Evolutionary conservation across 2,797 vertebrate species (phyloP).

Genomic region (Microctenopoma stevenorrisi): DNA sequence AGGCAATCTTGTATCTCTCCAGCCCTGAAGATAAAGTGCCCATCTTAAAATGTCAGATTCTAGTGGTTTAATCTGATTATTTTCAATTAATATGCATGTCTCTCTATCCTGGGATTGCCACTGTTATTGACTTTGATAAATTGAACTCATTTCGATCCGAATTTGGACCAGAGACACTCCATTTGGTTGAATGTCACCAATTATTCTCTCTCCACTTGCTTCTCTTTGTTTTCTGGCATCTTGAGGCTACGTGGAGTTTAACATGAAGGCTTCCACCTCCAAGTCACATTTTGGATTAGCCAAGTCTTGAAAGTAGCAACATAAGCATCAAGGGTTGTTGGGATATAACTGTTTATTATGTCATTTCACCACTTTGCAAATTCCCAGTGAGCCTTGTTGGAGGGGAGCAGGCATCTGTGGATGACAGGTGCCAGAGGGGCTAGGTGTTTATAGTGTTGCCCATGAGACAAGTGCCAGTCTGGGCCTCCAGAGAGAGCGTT

Average conservation of each 20-base stretch:
- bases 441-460: slow-evolving; percentile 88
- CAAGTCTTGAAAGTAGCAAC: slow-evolving; percentile 85
- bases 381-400: slow-evolving; percentile 88
- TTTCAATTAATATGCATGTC: slow-evolving; percentile 99
- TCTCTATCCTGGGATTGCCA: slow-evolving; percentile 88
- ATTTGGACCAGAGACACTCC: slow-evolving; percentile 90
- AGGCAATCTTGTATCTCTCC: slow-evolving; percentile 81
- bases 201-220: slow-evolving; percentile 28
- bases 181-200: slow-evolving; percentile 93
- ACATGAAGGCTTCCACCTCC: slow-evolving; percentile 43
- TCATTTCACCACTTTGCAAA: slow-evolving; percentile 86
- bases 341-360: slow-evolving; percentile 93
- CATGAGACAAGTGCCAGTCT: slow-evolving; percentile 73
- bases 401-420: slow-evolving; percentile 89
- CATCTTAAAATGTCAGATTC: slow-evolving; percentile 96
- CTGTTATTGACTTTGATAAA: slow-evolving; percentile 97
- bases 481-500: slow-evolving; percentile 60
- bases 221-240: slow-evolving; percentile 27
- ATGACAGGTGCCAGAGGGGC: slow-evolving; percentile 91
- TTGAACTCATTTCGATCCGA: slow-evolving; percentile 91
- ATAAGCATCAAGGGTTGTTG: slow-evolving; percentile 87
- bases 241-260: slow-evolving; percentile 31
- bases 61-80: slow-evolving; percentile 98
- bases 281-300: slow-evolving; percentile 85
- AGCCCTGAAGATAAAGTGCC: slow-evolving; percentile 97